Conservation (phyloP, 2,113 vertebrate genomes). For the Telmatochromis sp. region DNA sequence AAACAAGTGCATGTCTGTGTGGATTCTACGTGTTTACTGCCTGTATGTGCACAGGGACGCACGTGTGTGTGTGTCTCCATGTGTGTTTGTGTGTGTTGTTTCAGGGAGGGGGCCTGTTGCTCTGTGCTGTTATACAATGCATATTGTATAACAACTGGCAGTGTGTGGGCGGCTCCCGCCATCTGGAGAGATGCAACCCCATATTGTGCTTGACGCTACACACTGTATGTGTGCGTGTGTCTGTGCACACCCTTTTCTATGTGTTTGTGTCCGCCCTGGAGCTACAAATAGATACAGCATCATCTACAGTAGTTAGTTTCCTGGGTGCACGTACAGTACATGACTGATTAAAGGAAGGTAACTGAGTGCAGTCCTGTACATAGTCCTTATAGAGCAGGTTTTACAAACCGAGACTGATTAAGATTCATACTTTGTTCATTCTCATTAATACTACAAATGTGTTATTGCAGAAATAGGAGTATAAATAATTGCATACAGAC, state of each 20-base stretch:
- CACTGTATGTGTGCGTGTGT: not conserved
- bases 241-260: not conserved
- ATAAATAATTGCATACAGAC: not conserved
- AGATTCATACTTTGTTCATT: not conserved
- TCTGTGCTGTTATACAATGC: constrained; percentile 63
- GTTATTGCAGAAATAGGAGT: not conserved
- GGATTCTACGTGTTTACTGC: not conserved
- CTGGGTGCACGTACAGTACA: constrained; percentile 17
- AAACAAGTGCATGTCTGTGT: not conserved
- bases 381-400: not conserved
- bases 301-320: constrained; percentile 38
- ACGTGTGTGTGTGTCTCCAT: not conserved
- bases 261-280: constrained; percentile 28
- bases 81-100: not conserved
- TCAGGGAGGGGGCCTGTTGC: constrained; percentile 38
- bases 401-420: not conserved
- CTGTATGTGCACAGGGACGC: not conserved
- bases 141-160: constrained; percentile 71
- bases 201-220: constrained; percentile 32
- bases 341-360: constrained; percentile 2
- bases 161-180: constrained; percentile 58
- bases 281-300: constrained; percentile 48
- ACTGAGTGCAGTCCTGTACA: not conserved
- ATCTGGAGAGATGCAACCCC: constrained; percentile 58
- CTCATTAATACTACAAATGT: not conserved